A percentile compares a stretch with the other conserved stretches of the same genome.
Conservation (phyloP, 1,140 invertebrate species). For the Caerostris darwini region DNA sequence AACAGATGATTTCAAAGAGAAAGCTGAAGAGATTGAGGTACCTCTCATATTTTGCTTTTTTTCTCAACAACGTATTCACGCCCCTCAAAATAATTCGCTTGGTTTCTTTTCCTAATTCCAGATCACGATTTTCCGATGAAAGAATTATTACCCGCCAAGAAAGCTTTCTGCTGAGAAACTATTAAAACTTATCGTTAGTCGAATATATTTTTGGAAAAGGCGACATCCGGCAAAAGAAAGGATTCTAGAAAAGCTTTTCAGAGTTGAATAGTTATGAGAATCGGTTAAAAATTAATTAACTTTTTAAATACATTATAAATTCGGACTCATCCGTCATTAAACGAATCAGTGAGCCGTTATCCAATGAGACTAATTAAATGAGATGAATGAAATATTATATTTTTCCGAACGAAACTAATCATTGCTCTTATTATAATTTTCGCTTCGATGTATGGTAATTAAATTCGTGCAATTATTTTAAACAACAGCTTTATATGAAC, state of each 20-base stretch:
- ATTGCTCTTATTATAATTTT: neutral
- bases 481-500: neutral
- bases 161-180: neutral
- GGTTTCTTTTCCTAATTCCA: constrained; percentile 33
- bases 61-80: neutral
- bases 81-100: constrained; percentile 24
- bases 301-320: constrained; percentile 47
- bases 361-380: neutral
- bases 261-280: constrained; percentile 47
- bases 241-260: neutral
- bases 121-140: constrained; percentile 65
- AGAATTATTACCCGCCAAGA: constrained; percentile 40
- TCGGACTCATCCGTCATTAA: constrained; percentile 44
- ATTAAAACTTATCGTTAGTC: constrained; percentile 59
- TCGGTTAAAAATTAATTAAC: constrained; percentile 47
- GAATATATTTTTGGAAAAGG: constrained; percentile 24
- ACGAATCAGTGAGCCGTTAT: constrained; percentile 8
- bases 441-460: neutral
- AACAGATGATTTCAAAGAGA: constrained; percentile 17
- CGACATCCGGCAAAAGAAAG: constrained; percentile 4
- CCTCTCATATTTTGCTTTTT: neutral
- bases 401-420: neutral
- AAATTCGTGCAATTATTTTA: neutral
- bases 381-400: neutral
- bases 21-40: neutral